These are phyloP conservation scores for Ptychobarbus kaznakovi DNA, from an alignment of 2,797 vertebrate species.

Conservation along the genomic window DNA sequence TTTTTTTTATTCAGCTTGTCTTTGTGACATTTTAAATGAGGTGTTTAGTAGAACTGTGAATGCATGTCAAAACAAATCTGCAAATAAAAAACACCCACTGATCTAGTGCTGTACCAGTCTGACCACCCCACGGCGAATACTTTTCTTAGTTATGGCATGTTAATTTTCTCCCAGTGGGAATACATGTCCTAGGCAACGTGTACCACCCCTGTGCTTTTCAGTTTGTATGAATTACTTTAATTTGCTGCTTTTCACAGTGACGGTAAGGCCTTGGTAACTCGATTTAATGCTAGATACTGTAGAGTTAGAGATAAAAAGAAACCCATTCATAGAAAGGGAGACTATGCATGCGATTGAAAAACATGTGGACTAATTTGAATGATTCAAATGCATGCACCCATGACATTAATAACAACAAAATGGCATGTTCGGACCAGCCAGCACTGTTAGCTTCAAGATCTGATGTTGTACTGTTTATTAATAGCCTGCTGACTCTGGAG, in stretches of 20 bases:
- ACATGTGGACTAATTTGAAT: background rate
- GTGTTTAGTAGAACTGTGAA: constrained; percentile 18
- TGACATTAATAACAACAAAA: constrained; percentile 19
- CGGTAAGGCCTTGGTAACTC: constrained; percentile 29
- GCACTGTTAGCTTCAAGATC: background rate
- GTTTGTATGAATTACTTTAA: constrained; percentile 53
- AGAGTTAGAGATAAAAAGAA: constrained; percentile 31
- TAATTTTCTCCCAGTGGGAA: constrained; percentile 50
- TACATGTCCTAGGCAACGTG: constrained; percentile 55
- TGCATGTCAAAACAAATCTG: background rate
- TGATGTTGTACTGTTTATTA: background rate
- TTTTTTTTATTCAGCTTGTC: background rate
- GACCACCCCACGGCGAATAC: background rate
- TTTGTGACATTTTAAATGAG: constrained; percentile 8
- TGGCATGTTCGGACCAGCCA: background rate
- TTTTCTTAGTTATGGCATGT: constrained; percentile 50
- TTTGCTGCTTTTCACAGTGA: constrained; percentile 52
- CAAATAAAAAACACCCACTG: constrained; percentile 1
- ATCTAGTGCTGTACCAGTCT: background rate
- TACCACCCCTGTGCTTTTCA: constrained; percentile 29
- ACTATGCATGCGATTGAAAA: background rate
- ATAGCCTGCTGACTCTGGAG: background rate
- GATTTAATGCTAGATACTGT: constrained; percentile 54
- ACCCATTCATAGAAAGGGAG: background rate
- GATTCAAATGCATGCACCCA: background rate